phyloP scores from a whole-genome alignment of 2,113 vertebrate genomes.

The Sprattus sprattus region DNA sequence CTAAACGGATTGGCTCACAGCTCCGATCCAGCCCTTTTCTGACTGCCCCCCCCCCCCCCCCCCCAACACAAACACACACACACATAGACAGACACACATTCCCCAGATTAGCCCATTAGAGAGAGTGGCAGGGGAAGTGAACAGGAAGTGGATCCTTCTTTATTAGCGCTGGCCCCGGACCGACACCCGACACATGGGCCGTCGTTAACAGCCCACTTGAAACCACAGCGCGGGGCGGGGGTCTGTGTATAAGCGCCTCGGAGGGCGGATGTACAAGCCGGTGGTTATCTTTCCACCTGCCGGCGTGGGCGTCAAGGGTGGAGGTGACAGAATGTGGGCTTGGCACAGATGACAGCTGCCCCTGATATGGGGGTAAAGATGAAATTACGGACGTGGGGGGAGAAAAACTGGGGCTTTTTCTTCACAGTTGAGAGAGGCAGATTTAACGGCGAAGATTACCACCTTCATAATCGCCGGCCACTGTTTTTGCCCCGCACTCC shows the following conservation, averaged over 20 bases:
- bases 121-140: not conserved
- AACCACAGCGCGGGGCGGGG: not conserved
- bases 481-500: not conserved
- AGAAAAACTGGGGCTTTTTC: not conserved
- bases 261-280: not conserved
- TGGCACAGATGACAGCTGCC: conserved; percentile 28
- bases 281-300: conserved; percentile 26
- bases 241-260: not conserved
- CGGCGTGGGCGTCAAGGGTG: not conserved
- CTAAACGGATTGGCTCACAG: not conserved
- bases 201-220: conserved; percentile 24
- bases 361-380: not conserved
- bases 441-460: conserved; percentile 16
- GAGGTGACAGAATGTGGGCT: conserved; percentile 25
- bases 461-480: conserved; percentile 15
- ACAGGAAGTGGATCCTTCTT: conserved; percentile 17
- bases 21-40: not conserved
- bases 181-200: conserved; percentile 18
- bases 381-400: not conserved
- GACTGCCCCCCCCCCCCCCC: not conserved
- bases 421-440: not conserved
- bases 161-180: conserved; percentile 28
- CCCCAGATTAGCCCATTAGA: conserved; percentile 22
- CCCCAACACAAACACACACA: not conserved
- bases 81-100: not conserved